Conservation (phyloP, 2,797 vertebrate genomes). For the Trichosurus vulpecula region DNA sequence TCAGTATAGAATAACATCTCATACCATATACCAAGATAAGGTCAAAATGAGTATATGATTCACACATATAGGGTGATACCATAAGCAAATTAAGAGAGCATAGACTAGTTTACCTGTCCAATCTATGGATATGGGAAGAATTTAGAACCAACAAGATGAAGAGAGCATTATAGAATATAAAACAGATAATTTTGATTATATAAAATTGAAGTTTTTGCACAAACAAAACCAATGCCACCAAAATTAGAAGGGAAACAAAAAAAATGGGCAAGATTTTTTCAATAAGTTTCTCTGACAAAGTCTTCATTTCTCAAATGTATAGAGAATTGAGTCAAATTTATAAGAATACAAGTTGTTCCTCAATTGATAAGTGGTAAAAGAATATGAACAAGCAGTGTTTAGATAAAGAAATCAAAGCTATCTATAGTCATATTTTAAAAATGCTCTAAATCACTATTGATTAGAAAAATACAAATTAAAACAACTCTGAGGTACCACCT, state of each 20-base stretch:
- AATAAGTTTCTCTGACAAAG: not conserved
- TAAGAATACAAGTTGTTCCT: too few relatives aligned
- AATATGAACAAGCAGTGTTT: not conserved
- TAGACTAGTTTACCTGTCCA: not conserved
- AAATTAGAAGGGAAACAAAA: not conserved
- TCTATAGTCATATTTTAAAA: not conserved
- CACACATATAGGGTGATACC: not conserved
- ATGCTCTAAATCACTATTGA: not conserved
- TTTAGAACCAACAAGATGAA: not conserved
- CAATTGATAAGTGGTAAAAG: too few relatives aligned
- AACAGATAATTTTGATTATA: not conserved
- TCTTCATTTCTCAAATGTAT: not conserved
- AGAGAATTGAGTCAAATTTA: not conserved
- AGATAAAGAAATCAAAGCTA: not conserved
- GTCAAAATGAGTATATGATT: not conserved
- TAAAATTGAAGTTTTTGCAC: not conserved
- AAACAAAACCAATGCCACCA: not conserved
- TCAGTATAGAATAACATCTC: not conserved
- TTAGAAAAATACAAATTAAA: not conserved
- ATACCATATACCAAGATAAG: not conserved
- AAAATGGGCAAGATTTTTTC: not conserved
- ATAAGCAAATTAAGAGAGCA: not conserved
- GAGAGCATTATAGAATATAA: not conserved
- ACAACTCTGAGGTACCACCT: not conserved
- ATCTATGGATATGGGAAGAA: not conserved